Evolutionary conservation across 2,888 invertebrate species (phyloP).

Genomic region (Petrolisthes manimaculis): DNA sequence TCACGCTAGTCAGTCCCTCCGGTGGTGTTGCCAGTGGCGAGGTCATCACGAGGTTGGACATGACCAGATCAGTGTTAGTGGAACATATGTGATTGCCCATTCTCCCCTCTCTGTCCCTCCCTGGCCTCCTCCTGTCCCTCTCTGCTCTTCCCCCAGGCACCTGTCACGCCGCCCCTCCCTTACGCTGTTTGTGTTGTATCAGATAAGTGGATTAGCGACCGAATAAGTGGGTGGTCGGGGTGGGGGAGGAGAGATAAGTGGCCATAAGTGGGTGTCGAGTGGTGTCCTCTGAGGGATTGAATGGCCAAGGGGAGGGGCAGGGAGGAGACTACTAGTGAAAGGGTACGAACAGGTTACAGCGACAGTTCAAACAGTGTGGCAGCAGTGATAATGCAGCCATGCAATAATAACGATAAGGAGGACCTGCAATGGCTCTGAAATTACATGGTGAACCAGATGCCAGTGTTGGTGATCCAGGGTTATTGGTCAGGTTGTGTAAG

Average conservation of each 20-base stretch:
- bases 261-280: constrained; percentile 42
- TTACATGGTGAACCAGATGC: no score
- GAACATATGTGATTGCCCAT: no score
- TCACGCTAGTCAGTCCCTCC: no score
- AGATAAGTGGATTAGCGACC: constrained; percentile 50
- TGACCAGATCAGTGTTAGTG: no score
- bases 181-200: constrained; percentile 36
- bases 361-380: no score
- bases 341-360: not conserved
- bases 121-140: not conserved
- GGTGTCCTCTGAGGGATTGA: constrained; percentile 16
- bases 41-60: no score
- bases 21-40: no score
- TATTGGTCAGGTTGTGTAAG: no score
- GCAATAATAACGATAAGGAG: no score
- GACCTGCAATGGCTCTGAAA: no score
- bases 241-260: constrained; percentile 25
- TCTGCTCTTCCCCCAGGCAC: not conserved
- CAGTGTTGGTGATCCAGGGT: no score
- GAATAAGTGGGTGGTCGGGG: constrained; percentile 35
- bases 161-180: not conserved
- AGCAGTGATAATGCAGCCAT: no score
- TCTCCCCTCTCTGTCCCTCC: not conserved
- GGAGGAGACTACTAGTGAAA: not conserved
- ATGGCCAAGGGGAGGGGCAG: not conserved